A percentile compares a stretch with the other conserved stretches of the same genome.
Evolutionary conservation across 1,140 invertebrate species (phyloP).

Genomic region (Cyclargus thomasi): DNA sequence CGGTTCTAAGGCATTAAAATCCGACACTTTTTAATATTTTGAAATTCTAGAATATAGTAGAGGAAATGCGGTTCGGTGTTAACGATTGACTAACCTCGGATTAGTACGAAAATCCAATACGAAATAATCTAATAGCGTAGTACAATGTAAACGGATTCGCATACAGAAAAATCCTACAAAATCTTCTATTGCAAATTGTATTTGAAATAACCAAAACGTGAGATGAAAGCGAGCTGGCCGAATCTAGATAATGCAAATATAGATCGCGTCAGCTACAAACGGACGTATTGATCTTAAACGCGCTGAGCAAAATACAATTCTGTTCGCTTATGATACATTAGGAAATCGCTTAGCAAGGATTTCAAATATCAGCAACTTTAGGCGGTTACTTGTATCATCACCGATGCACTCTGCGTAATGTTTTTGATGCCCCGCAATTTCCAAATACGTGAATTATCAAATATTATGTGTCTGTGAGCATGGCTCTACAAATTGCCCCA

Average conservation of each 20-base stretch:
- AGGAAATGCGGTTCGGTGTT: neutral
- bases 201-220: slow-evolving; percentile 62
- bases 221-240: slow-evolving; percentile 53
- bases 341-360: neutral
- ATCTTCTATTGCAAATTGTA: slow-evolving; percentile 60
- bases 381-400: slow-evolving; percentile 9
- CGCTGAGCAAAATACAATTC: neutral
- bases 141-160: slow-evolving; percentile 40
- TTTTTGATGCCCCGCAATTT: slow-evolving; percentile 17
- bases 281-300: slow-evolving; percentile 8
- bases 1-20: too few relatives aligned
- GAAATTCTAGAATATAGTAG: neutral
- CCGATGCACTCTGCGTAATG: slow-evolving; percentile 18
- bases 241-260: slow-evolving; percentile 63
- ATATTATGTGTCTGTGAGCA: neutral
- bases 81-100: neutral
- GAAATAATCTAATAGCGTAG: slow-evolving; percentile 32
- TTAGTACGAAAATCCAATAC: neutral
- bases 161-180: slow-evolving; percentile 44
- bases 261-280: slow-evolving; percentile 11
- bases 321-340: neutral
- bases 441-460: slow-evolving; percentile 10
- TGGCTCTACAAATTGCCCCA: neutral
- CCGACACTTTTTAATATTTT: too few relatives aligned
- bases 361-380: slow-evolving; percentile 7